Evolutionary conservation across 2,888 invertebrate species (phyloP).

Genomic region (Pristionchus entomophagus): DNA sequence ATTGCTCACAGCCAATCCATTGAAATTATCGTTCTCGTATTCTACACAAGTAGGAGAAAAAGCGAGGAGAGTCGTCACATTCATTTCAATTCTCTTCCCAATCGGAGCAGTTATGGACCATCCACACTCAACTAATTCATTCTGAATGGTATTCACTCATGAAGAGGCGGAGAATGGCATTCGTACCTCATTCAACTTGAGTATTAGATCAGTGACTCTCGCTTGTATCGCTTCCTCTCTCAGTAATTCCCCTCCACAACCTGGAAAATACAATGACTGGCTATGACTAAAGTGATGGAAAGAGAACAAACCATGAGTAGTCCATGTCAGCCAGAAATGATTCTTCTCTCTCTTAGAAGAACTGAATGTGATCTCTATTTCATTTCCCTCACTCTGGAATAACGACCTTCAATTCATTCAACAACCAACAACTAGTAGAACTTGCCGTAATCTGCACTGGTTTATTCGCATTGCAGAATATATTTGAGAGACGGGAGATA

Average conservation of each 20-base stretch:
- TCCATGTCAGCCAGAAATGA: constrained; percentile 73
- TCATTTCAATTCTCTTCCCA: constrained; percentile 50
- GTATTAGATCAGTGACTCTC: not conserved
- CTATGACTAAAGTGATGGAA: not conserved
- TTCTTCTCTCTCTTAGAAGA: constrained; percentile 59
- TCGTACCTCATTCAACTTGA: not conserved
- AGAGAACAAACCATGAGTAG: constrained; percentile 58
- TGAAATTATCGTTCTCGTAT: constrained; percentile 51
- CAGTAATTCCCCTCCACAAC: constrained; percentile 40
- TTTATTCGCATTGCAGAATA: constrained; percentile 31
- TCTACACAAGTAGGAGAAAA: constrained; percentile 34
- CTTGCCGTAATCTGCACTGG: constrained; percentile 50
- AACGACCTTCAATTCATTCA: not conserved
- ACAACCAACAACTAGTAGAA: not conserved
- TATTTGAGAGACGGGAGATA: constrained; percentile 44
- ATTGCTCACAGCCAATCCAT: constrained; percentile 53
- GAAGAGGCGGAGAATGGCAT: not conserved
- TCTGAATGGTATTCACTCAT: constrained; percentile 50
- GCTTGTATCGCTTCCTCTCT: not conserved
- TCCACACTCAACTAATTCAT: constrained; percentile 62
- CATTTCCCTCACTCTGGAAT: constrained; percentile 56
- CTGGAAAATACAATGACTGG: not conserved
- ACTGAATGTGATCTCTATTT: constrained; percentile 59
- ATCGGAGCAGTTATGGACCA: constrained; percentile 63
- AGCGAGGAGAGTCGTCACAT: not conserved